Conservation (phyloP, 2,797 vertebrate species). For the Rhinichthys osculus region DNA sequence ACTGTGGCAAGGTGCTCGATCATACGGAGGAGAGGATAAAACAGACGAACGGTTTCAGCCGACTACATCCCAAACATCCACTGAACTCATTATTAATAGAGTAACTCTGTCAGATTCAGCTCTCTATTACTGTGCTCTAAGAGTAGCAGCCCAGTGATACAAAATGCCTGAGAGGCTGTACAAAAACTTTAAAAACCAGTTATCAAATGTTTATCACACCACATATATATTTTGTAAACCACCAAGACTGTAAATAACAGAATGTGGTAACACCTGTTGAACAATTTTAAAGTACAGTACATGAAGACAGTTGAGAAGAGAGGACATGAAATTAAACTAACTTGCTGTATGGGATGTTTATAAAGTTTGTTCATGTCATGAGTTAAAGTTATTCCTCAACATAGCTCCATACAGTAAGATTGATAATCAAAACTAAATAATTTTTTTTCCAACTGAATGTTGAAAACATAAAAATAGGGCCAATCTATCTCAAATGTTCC, state of each 20-base stretch:
- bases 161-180: slow-evolving; percentile 22
- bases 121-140: neutral
- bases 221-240: neutral
- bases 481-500: no score
- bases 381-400: neutral
- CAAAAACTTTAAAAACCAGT: slow-evolving; percentile 6
- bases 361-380: neutral
- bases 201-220: neutral
- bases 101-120: neutral
- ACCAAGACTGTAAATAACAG: neutral
- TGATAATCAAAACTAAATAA: no score
- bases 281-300: neutral
- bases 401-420: neutral
- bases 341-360: no score
- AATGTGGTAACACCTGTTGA: slow-evolving; percentile 3
- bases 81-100: slow-evolving; percentile 24
- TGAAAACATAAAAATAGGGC: no score
- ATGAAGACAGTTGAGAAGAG: neutral
- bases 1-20: neutral
- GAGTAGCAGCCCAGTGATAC: slow-evolving; percentile 9
- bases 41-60: neutral
- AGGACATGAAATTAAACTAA: neutral
- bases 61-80: neutral
- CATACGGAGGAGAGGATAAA: no score
- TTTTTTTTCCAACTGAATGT: no score